A percentile compares a stretch with the other conserved stretches of the same genome.
These are phyloP conservation scores for Okamejei kenojei DNA, from an alignment of 2,797 vertebrate genomes.

Conservation along the genomic window DNA sequence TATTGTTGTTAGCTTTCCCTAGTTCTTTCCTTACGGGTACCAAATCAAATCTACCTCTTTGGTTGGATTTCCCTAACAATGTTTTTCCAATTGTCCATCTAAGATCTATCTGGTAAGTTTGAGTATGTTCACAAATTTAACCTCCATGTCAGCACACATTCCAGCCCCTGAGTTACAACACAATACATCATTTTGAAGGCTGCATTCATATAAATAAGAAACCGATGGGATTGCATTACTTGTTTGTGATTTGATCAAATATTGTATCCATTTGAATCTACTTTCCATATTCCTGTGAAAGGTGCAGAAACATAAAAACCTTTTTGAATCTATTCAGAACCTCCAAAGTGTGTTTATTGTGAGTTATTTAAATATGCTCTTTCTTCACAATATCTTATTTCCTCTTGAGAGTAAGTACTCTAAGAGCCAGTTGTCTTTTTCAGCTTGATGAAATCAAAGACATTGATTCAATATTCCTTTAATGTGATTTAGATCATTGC, in stretches of 20 bases:
- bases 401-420: background rate
- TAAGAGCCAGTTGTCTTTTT: background rate
- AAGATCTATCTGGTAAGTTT: background rate
- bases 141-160: background rate
- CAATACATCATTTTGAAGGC: background rate
- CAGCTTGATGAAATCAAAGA: background rate
- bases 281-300: background rate
- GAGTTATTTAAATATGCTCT: background rate
- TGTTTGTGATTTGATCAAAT: background rate
- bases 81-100: background rate
- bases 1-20: background rate
- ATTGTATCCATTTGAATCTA: background rate
- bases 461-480: background rate
- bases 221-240: background rate
- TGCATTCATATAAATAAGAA: background rate
- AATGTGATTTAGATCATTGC: background rate
- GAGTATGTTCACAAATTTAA: background rate
- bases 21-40: background rate
- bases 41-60: background rate
- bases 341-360: background rate
- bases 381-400: background rate
- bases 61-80: background rate
- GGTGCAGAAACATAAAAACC: background rate
- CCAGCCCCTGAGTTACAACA: background rate
- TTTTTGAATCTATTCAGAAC: background rate